Conservation (phyloP, 2,888 invertebrate genomes). For the Heteropelma amictum region DNA sequence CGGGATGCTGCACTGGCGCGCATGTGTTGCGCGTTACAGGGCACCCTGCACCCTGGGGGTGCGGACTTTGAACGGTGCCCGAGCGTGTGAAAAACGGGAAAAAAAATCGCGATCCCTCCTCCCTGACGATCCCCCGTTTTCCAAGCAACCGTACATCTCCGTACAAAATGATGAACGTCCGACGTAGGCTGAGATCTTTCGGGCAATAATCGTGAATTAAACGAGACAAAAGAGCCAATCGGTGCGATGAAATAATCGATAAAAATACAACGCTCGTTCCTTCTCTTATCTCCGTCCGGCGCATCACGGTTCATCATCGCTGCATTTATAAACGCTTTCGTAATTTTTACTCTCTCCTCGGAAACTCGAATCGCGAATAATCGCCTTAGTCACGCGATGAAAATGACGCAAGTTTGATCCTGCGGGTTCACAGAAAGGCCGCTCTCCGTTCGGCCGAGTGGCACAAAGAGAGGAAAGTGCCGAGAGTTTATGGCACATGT, state of each 20-base stretch:
- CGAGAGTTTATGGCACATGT: not conserved
- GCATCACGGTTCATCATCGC: no score
- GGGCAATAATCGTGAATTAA: no score
- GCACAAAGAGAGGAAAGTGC: not conserved
- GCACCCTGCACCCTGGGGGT: constrained; percentile 2
- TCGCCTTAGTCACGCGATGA: constrained; percentile 50
- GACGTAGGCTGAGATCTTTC: no score
- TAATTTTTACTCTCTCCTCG: not conserved
- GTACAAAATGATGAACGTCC: no score
- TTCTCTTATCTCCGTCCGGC: no score
- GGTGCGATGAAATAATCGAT: no score
- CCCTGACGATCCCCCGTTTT: no score
- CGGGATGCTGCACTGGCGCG: constrained; percentile 38
- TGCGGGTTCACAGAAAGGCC: constrained; percentile 4
- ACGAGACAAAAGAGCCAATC: no score
- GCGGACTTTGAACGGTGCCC: constrained; percentile 34
- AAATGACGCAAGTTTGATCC: constrained; percentile 38
- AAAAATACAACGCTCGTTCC: no score
- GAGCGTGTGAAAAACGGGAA: constrained; percentile 1
- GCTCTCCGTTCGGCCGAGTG: not conserved
- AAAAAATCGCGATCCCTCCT: not conserved
- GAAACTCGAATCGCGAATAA: constrained; percentile 36
- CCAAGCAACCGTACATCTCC: no score
- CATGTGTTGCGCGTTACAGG: constrained; percentile 44
- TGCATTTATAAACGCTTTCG: not conserved